Conservation (phyloP, 1,140 invertebrate genomes). For the Lithobius niger region DNA sequence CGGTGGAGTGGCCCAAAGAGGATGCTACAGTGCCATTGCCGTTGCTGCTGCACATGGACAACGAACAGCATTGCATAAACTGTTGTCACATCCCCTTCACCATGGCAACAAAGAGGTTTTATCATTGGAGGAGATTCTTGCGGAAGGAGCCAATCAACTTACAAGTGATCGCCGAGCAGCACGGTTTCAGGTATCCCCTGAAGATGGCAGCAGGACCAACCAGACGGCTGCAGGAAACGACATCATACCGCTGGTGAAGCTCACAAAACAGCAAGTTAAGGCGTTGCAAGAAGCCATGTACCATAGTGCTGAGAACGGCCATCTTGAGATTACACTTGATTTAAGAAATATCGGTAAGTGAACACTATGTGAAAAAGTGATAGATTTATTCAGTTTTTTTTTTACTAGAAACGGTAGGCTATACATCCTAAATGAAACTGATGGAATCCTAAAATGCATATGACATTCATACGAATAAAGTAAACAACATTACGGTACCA, state of each 20-base stretch:
- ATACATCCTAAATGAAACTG: too few relatives aligned
- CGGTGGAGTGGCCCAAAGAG: conserved; percentile 64
- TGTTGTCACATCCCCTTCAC: conserved; percentile 58
- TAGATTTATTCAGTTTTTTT: too few relatives aligned
- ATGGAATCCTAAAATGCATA: too few relatives aligned
- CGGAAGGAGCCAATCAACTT: conserved; percentile 47
- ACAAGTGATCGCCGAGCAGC: conserved; percentile 24
- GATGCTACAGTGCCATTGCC: conserved; percentile 62
- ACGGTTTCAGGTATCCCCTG: conserved; percentile 26
- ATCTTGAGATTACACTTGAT: conserved; percentile 74
- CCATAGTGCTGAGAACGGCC: conserved; percentile 75
- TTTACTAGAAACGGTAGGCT: too few relatives aligned
- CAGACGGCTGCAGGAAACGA: too few relatives aligned
- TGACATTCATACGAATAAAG: too few relatives aligned
- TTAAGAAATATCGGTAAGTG: conserved; percentile 46
- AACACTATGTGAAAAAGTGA: too few relatives aligned
- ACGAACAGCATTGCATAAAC: conserved; percentile 54
- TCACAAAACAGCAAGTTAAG: conserved; percentile 69
- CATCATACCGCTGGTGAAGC: conserved; percentile 22
- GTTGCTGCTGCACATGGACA: conserved; percentile 76
- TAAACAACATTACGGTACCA: too few relatives aligned
- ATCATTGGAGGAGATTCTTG: conserved; percentile 76
- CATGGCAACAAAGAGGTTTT: conserved; percentile 53
- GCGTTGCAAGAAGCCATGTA: conserved; percentile 84
- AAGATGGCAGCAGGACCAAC: too few relatives aligned